A percentile compares a stretch with the other conserved stretches of the same genome.
Conservation (phyloP, 2,113 vertebrate species). For the Semicossyphus pulcher region DNA sequence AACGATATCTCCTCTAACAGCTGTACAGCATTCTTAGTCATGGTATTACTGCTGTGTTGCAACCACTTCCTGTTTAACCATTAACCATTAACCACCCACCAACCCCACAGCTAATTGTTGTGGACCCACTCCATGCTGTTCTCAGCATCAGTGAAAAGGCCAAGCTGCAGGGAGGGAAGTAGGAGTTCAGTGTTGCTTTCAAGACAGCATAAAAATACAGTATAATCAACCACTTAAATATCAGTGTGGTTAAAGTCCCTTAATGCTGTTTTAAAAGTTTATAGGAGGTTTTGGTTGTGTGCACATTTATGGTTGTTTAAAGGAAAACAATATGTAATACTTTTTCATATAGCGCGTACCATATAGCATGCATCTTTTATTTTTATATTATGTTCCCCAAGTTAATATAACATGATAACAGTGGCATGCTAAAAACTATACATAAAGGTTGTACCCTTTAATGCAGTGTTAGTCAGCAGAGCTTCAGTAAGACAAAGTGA, state of each 20-base stretch:
- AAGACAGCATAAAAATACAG: neutral
- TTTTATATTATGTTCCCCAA: too few species aligned
- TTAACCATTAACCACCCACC: slow-evolving; percentile 11
- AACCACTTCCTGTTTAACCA: neutral
- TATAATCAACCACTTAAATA: too few species aligned
- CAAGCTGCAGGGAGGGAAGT: slow-evolving; percentile 39
- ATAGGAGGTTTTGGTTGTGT: too few species aligned
- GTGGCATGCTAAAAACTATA: neutral
- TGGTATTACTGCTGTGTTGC: slow-evolving; percentile 6
- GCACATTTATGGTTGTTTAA: too few species aligned
- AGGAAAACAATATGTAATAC: too few species aligned
- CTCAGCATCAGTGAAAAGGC: slow-evolving; percentile 51
- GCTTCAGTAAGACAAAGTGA: slow-evolving; percentile 12
- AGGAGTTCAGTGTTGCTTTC: slow-evolving; percentile 3
- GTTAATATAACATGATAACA: too few species aligned
- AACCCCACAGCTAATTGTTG: slow-evolving; percentile 15
- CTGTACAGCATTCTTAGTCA: slow-evolving; percentile 1
- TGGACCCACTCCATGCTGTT: slow-evolving; percentile 10
- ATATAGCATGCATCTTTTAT: too few species aligned
- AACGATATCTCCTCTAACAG: neutral
- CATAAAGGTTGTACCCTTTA: neutral
- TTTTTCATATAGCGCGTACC: too few species aligned
- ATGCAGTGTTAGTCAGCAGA: neutral
- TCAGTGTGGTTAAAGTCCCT: too few species aligned
- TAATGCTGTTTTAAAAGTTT: too few species aligned